Conservation (phyloP, 2,113 vertebrate species). For the Aspiorhynchus laticeps region DNA sequence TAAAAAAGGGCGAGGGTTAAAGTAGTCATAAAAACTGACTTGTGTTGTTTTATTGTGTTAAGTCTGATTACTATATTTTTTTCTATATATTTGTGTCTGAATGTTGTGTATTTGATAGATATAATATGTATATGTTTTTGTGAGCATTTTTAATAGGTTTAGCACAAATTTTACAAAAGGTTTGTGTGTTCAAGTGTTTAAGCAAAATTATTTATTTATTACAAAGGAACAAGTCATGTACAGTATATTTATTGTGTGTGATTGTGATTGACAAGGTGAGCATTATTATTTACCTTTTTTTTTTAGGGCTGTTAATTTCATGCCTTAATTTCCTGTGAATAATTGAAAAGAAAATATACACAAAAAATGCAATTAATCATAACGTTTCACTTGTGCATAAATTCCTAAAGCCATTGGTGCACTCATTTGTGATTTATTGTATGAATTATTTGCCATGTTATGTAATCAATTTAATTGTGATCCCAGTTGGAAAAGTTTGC, state of each 20-base stretch:
- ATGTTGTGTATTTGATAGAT: constrained; percentile 1
- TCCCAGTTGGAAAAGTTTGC: not conserved
- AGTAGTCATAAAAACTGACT: not conserved
- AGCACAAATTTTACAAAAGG: not conserved
- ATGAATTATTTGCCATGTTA: not conserved
- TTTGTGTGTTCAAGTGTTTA: not conserved
- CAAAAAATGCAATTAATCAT: too few relatives aligned
- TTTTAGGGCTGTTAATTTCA: not conserved
- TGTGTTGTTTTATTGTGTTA: not conserved
- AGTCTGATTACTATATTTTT: not conserved
- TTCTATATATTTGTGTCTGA: not conserved
- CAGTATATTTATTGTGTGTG: not conserved
- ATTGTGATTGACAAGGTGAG: not conserved
- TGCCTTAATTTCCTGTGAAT: not conserved
- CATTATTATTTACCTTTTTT: not conserved
- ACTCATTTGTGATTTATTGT: not conserved
- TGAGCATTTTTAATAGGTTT: not conserved
- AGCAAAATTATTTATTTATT: not conserved
- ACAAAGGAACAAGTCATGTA: not conserved
- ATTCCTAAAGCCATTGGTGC: too few relatives aligned
- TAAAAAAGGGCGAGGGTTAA: not conserved
- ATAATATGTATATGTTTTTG: not conserved
- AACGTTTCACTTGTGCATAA: too few relatives aligned
- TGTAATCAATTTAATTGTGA: not conserved
- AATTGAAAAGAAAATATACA: not conserved